Evolutionary conservation across 2,113 vertebrate genomes (phyloP).

Genomic region (Heterocephalus glaber): DNA sequence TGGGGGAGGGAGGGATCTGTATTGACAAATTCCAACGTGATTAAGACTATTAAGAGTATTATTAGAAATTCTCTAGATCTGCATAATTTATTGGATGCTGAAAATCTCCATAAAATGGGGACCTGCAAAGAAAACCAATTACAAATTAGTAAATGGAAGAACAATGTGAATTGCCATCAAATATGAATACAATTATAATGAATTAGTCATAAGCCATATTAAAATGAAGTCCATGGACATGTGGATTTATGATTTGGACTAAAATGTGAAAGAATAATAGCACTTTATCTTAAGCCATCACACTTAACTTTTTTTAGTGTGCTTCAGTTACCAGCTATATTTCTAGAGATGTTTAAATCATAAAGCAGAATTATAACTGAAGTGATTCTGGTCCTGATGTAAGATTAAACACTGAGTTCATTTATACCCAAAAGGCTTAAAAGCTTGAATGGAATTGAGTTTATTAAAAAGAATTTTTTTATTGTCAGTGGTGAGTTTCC

Average conservation of each 20-base stretch:
- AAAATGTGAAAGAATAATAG: slow-evolving; percentile 38
- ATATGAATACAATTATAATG: slow-evolving; percentile 49
- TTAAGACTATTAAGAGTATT: not conserved
- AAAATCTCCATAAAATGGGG: slow-evolving; percentile 57
- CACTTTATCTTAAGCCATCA: slow-evolving; percentile 60
- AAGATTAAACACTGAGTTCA: not conserved
- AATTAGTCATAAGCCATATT: slow-evolving; percentile 54
- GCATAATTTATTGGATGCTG: not conserved
- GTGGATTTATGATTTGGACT: slow-evolving; percentile 50
- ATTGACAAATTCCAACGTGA: not conserved
- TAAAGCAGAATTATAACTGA: slow-evolving; percentile 49
- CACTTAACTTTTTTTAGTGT: slow-evolving; percentile 24
- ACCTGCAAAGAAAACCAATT: not conserved
- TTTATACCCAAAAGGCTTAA: not conserved
- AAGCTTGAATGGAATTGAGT: not conserved
- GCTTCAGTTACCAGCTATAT: slow-evolving; percentile 25
- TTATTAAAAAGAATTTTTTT: not conserved
- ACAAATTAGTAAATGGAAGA: slow-evolving; percentile 43
- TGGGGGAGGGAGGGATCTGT: not conserved
- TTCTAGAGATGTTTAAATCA: slow-evolving; percentile 45
- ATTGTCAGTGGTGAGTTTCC: slow-evolving; percentile 4
- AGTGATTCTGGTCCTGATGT: slow-evolving; percentile 8
- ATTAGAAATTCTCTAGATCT: slow-evolving; percentile 33
- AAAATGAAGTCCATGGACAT: not conserved
- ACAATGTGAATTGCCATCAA: slow-evolving; percentile 21